Percentiles rank a stretch among this genome's conserved stretches.
Conservation (phyloP, 2,113 vertebrate species). For the Eleginops maclovinus region DNA sequence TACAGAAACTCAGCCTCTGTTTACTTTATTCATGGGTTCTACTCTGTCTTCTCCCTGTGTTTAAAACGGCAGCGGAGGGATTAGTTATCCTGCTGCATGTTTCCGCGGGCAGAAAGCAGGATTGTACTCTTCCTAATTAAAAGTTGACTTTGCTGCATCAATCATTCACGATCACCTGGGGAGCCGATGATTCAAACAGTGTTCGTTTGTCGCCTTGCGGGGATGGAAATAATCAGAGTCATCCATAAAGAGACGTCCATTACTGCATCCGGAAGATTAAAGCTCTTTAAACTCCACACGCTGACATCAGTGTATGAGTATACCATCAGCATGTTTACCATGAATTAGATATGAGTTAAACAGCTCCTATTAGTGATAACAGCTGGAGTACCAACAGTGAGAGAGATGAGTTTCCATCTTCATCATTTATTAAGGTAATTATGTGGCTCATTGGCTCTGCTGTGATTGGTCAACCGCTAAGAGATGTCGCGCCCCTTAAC, state of each 20-base stretch:
- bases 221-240: slow-evolving; percentile 14
- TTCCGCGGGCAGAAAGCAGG: not conserved
- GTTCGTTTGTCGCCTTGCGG: not conserved
- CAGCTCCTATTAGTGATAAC: not conserved
- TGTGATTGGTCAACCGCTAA: too few relatives aligned
- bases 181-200: not conserved
- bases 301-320: not conserved
- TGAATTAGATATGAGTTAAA: not conserved
- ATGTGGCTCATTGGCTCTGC: too few relatives aligned
- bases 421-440: too few relatives aligned
- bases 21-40: too few relatives aligned
- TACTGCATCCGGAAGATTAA: too few relatives aligned
- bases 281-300: not conserved
- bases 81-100: not conserved
- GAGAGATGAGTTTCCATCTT: not conserved
- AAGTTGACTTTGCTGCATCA: slow-evolving; percentile 18
- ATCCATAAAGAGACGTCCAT: too few relatives aligned
- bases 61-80: not conserved
- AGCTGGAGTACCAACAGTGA: not conserved
- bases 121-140: slow-evolving; percentile 4
- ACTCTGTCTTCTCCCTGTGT: too few relatives aligned
- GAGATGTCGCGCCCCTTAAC: too few relatives aligned
- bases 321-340: not conserved
- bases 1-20: too few relatives aligned
- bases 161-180: not conserved